These are phyloP conservation scores for Lophura swinhoii DNA, from an alignment of 2,797 vertebrate species.

Conservation along the genomic window DNA sequence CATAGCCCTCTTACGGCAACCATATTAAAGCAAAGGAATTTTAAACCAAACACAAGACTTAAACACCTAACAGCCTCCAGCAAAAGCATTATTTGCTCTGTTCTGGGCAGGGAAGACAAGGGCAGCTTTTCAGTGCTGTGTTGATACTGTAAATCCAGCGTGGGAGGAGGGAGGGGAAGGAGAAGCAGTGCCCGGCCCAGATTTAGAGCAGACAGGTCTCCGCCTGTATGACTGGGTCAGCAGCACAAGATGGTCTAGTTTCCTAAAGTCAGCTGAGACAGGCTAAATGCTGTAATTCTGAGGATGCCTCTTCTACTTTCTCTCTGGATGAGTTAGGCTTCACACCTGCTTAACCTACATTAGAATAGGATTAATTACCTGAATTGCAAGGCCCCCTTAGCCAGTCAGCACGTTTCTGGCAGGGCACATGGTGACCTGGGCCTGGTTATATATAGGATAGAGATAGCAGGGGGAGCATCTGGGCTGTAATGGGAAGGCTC, in stretches of 20 bases:
- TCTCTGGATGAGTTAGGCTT: conserved; percentile 59
- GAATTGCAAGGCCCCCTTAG: conserved; percentile 55
- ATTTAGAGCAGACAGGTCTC: conserved; percentile 52
- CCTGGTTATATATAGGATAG: conserved; percentile 43
- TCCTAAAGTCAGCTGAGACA: conserved; percentile 60
- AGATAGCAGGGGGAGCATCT: conserved; percentile 49
- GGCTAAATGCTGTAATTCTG: conserved; percentile 63
- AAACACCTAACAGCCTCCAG: neutral
- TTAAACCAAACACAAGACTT: neutral
- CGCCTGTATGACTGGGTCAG: conserved; percentile 56
- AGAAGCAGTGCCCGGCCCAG: neutral
- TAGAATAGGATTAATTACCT: conserved; percentile 84
- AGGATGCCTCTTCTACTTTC: conserved; percentile 71
- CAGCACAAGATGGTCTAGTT: conserved; percentile 40
- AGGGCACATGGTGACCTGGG: conserved; percentile 73
- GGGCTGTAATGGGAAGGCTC: conserved; percentile 46
- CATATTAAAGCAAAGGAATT: neutral
- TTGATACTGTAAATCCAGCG: conserved; percentile 38
- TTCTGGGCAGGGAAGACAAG: conserved; percentile 8
- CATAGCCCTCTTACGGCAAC: neutral
- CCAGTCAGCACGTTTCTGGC: conserved; percentile 79
- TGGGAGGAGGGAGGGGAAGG: neutral
- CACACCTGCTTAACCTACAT: conserved; percentile 85
- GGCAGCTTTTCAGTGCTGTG: neutral
- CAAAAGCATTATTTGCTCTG: neutral